These are phyloP conservation scores for Drosophila parthenogenetica DNA, from an alignment of 2,888 invertebrate species.

Conservation along the genomic window DNA sequence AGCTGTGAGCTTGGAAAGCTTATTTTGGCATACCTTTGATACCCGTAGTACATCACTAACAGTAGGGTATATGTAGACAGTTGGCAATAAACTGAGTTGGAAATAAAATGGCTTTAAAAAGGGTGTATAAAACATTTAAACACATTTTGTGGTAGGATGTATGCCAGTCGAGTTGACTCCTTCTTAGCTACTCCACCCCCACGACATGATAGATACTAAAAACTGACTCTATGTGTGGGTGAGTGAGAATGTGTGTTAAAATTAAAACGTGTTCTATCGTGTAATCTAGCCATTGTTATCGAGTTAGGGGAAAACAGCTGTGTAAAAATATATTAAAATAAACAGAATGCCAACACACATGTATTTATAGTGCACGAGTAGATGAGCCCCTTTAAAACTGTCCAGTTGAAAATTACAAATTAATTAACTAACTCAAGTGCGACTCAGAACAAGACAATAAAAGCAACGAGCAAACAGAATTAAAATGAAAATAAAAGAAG, in stretches of 20 bases:
- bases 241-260: slow-evolving; percentile 57
- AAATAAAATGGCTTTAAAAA: too few relatives aligned
- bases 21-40: slow-evolving; percentile 39
- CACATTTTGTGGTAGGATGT: neutral
- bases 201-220: slow-evolving; percentile 32
- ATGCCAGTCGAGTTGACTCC: neutral
- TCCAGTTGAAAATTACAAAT: slow-evolving; percentile 48
- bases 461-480: slow-evolving; percentile 6
- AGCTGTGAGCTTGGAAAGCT: slow-evolving; percentile 28
- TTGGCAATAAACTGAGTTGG: neutral
- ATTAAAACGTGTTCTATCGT: slow-evolving; percentile 84
- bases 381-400: slow-evolving; percentile 27
- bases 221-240: slow-evolving; percentile 22
- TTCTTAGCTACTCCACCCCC: slow-evolving; percentile 1
- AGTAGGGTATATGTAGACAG: neutral
- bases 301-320: slow-evolving; percentile 39
- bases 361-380: neutral
- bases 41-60: neutral
- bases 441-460: slow-evolving; percentile 23
- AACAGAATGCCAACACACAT: slow-evolving; percentile 44
- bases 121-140: too few relatives aligned
- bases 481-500: neutral
- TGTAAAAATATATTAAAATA: slow-evolving; percentile 51
- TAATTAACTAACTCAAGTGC: slow-evolving; percentile 57
- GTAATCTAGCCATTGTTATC: slow-evolving; percentile 75